Conservation (phyloP, 2,113 vertebrate species). For the Campylomormyrus tamandua region DNA sequence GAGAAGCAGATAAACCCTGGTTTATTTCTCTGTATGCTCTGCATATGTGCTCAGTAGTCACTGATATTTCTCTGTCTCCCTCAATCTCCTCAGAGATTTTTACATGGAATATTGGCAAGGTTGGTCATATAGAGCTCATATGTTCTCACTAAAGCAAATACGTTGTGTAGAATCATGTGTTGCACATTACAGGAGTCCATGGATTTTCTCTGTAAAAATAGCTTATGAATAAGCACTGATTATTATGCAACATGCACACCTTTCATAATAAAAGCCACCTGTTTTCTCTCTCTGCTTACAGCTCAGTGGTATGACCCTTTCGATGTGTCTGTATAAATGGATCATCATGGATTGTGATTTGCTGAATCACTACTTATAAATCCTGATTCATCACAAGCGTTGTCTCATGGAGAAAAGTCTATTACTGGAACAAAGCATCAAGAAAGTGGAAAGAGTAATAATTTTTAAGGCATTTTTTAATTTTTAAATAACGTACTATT, state of each 20-base stretch:
- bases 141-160: neutral
- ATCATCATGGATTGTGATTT: constrained; percentile 20
- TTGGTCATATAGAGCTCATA: neutral
- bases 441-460: neutral
- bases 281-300: constrained; percentile 27
- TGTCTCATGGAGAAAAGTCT: neutral
- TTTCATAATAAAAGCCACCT: neutral
- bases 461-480: neutral
- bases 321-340: constrained; percentile 45
- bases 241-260: neutral
- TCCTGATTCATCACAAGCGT: neutral
- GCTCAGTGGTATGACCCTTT: constrained; percentile 47
- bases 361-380: neutral
- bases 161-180: neutral
- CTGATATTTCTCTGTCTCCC: constrained; percentile 25
- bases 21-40: neutral
- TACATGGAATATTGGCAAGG: constrained; percentile 50
- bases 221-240: neutral
- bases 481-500: neutral
- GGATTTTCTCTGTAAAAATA: neutral
- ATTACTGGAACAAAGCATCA: neutral
- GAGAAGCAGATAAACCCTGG: neutral
- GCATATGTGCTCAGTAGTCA: constrained; percentile 3
- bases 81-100: constrained; percentile 38
- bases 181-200: neutral